Percentiles rank a stretch among this genome's conserved stretches.
Conservation (phyloP, 2,888 invertebrate genomes). For the Pachydiplax longipennis region DNA sequence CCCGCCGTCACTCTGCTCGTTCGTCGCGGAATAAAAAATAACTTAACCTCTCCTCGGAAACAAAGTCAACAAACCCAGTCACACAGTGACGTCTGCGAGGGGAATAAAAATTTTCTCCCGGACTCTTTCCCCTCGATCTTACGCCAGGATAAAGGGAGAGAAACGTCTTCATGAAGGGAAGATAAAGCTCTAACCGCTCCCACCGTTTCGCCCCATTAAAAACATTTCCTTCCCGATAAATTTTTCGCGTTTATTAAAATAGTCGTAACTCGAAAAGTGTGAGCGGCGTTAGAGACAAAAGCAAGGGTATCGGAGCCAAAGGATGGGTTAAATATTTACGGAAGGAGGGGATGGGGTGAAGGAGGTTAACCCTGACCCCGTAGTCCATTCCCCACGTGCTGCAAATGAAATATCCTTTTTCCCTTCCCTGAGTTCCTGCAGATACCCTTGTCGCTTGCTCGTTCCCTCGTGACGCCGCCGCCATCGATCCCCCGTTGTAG, state of each 20-base stretch:
- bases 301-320: too few species aligned
- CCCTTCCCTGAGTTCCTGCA: neutral
- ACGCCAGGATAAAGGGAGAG: neutral
- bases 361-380: neutral
- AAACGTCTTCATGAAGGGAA: neutral
- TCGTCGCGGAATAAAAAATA: neutral
- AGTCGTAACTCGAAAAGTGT: too few species aligned
- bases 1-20: neutral
- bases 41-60: neutral
- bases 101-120: neutral
- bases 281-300: neutral
- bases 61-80: neutral
- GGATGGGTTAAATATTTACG: too few species aligned
- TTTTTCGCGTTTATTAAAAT: too few species aligned
- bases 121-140: too few species aligned
- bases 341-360: neutral
- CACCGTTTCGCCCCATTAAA: neutral
- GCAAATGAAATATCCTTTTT: neutral
- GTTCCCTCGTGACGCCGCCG: neutral
- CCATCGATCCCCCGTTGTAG: neutral
- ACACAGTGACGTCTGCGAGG: neutral
- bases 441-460: neutral
- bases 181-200: neutral
- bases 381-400: neutral
- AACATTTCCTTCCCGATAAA: too few species aligned